These are phyloP conservation scores for Melanostigma gelatinosum DNA, from an alignment of 2,113 vertebrate genomes.

Conservation along the genomic window DNA sequence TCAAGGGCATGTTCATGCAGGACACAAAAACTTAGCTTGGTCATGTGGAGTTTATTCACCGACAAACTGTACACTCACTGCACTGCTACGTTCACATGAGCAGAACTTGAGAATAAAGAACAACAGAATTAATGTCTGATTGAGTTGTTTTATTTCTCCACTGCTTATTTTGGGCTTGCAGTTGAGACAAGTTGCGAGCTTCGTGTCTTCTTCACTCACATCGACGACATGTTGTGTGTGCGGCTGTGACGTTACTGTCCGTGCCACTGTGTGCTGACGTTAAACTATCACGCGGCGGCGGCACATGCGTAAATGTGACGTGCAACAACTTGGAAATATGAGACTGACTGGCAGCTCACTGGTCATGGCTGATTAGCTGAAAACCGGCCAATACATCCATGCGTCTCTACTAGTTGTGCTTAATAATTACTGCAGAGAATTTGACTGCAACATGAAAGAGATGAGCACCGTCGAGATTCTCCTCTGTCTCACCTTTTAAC, in stretches of 20 bases:
- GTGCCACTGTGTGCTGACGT: neutral
- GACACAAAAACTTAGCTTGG: neutral
- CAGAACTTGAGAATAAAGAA: too few species aligned
- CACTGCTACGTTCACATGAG: too few species aligned
- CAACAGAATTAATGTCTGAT: too few species aligned
- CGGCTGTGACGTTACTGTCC: neutral
- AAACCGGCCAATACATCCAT: neutral
- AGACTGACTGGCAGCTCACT: neutral
- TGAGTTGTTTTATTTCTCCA: too few species aligned
- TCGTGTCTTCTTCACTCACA: neutral
- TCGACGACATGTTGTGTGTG: neutral
- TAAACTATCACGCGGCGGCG: neutral
- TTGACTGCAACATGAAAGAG: neutral
- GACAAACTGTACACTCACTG: too few species aligned
- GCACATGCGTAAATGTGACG: neutral
- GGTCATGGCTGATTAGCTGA: neutral
- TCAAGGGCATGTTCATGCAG: neutral
- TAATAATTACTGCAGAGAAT: slow-evolving; percentile 1
- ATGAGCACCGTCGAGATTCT: slow-evolving; percentile 3
- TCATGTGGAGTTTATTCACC: neutral
- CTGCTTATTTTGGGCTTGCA: too few species aligned
- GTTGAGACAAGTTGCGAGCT: too few species aligned
- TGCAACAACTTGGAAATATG: too few species aligned
- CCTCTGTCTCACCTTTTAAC: neutral
- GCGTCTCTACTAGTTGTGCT: neutral